A percentile compares a stretch with the other conserved stretches of the same genome.
phyloP scores from a whole-genome alignment of 2,113 vertebrate species.

The Caranx ignobilis region DNA sequence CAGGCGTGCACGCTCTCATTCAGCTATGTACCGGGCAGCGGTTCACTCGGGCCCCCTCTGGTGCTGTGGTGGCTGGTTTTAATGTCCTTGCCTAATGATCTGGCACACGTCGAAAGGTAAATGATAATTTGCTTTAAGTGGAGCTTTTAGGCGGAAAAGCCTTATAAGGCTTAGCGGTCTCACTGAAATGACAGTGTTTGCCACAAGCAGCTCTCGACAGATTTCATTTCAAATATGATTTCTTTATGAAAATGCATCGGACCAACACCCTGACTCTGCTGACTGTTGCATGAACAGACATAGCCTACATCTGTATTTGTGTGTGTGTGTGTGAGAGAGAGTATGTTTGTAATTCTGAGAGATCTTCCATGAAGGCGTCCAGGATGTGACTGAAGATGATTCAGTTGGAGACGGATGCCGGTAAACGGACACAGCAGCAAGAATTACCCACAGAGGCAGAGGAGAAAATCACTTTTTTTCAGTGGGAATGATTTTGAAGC shows the following conservation, averaged over 20 bases:
- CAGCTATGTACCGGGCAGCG: constrained; percentile 78
- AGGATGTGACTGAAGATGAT: constrained; percentile 70
- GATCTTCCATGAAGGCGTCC: constrained; percentile 64
- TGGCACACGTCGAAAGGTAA: constrained; percentile 87
- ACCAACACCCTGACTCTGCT: constrained; percentile 31
- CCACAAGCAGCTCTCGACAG: constrained; percentile 70
- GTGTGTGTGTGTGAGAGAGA: constrained; percentile 1
- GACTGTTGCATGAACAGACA: constrained; percentile 46
- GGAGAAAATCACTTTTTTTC: constrained; percentile 53
- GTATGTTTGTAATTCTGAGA: constrained; percentile 52
- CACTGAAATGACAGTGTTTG: constrained; percentile 74
- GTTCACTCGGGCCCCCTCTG: constrained; percentile 83
- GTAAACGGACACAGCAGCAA: constrained; percentile 57
- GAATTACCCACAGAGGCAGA: constrained; percentile 58
- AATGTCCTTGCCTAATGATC: constrained; percentile 88
- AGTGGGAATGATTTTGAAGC: constrained; percentile 44
- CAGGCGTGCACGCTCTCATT: constrained; percentile 53
- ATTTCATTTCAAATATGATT: constrained; percentile 78
- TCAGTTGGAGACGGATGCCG: constrained; percentile 64
- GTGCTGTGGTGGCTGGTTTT: constrained; percentile 85
- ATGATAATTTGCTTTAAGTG: constrained; percentile 89
- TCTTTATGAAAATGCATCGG: constrained; percentile 63
- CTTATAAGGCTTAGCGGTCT: constrained; percentile 78
- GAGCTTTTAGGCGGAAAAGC: constrained; percentile 85
- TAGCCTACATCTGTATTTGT: constrained; percentile 47